Percentiles rank a stretch among this genome's conserved stretches.
Evolutionary conservation across 1,140 invertebrate species (phyloP).

Genomic region (Fopius arisanus): DNA sequence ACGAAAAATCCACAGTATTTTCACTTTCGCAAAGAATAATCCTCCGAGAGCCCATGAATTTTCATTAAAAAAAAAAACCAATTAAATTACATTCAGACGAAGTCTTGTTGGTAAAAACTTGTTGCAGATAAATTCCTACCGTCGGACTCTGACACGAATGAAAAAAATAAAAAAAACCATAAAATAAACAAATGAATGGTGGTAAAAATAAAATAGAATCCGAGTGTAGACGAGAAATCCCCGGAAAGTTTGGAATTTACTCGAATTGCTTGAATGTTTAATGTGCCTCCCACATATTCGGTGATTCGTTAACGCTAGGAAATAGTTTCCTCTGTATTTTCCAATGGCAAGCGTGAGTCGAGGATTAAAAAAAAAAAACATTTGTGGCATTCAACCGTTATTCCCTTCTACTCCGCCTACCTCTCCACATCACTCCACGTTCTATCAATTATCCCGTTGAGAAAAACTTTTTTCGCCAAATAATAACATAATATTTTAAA

Average conservation of each 20-base stretch:
- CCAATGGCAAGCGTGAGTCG: neutral
- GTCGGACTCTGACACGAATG: neutral
- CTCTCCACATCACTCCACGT: neutral
- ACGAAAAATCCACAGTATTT: too few species aligned
- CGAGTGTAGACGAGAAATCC: neutral
- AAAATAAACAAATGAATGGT: neutral
- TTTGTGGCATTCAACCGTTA: slow-evolving; percentile 6
- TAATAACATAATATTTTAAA: neutral
- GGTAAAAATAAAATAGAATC: slow-evolving; percentile 1
- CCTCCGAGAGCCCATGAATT: neutral
- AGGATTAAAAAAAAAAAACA: slow-evolving; percentile 2
- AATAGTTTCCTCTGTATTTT: neutral
- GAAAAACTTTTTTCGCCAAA: neutral
- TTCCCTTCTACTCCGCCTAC: neutral
- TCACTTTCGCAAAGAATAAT: neutral
- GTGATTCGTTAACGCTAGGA: neutral
- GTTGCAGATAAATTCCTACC: slow-evolving; percentile 6
- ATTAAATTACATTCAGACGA: neutral
- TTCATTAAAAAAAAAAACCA: neutral
- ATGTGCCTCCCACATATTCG: neutral
- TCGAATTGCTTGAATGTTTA: slow-evolving; percentile 7
- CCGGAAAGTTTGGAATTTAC: slow-evolving; percentile 5
- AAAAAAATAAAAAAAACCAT: neutral
- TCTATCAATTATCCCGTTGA: slow-evolving; percentile 16
- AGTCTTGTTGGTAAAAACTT: slow-evolving; percentile 9